Evolutionary conservation across 1,140 invertebrate species (phyloP), one percentile per base, ranked within the genome.

Genomic region (Drosophila lowei): DNA sequence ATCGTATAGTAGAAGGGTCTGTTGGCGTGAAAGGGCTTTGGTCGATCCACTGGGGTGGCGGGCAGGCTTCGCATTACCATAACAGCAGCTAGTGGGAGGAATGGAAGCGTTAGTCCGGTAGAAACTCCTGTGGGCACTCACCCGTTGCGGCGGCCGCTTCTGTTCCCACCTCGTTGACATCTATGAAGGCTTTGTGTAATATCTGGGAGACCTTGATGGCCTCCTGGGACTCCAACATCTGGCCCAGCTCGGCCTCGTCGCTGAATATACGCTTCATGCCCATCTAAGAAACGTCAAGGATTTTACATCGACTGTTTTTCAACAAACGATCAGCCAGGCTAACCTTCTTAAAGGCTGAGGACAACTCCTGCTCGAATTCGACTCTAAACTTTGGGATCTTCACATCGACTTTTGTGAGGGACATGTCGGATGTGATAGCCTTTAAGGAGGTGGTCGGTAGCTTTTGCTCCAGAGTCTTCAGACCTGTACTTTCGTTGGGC

Each of bases 361-460:
- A 79, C 13, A 96, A 81, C 57, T 95, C 90, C 13, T 93, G 89
- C 0, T 90, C 92, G 9, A 93, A 91, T 85, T 96, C 95, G 15
- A 95, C 90, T 80, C 94, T 95, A 76, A 97, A 96, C 83, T 94
- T 95, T 0, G 96, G 95, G 48, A 97, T 72, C 49, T 89, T 84
- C 0, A 96, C 90, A 41, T 81, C 67, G 3, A 95, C 90, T 68
- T 93, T 83, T 0, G 52, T 57, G 1, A 23, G n/a, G 0, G 59
- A 41, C 9, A 88, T 56, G 5, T 38, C 57, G 4, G 67, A 50
- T 8, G 77, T 54, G 62, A 92, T 79, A 6, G 84, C 73, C 3
- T 65, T 46, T 13, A 94, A 64, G n/a, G 84, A 56, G 13, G 90
- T 71, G 59, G 66, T 83, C 18, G 92, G 57, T 52, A 94, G 92